Conservation (phyloP, 2,888 invertebrate genomes). For the Euzetes globulus region DNA sequence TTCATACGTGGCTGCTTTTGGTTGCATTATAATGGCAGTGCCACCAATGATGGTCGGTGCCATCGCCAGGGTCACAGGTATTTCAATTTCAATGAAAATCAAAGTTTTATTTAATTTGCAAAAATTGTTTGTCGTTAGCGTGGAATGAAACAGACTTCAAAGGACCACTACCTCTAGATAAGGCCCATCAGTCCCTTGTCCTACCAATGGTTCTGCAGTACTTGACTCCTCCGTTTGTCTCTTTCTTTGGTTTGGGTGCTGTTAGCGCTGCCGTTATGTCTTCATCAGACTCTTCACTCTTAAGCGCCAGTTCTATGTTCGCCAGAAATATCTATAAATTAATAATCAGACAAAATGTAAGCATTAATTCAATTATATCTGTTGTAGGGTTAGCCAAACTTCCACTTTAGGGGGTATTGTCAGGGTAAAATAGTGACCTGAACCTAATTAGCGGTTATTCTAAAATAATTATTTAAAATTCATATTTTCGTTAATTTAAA, state of each 20-base stretch:
- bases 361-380: slow-evolving; percentile 42
- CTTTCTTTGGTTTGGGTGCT: slow-evolving; percentile 95
- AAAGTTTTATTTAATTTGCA: neutral
- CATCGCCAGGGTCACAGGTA: slow-evolving; percentile 89
- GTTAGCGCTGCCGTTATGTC: slow-evolving; percentile 99
- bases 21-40: slow-evolving; percentile 93
- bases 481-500: too few species aligned
- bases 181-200: slow-evolving; percentile 58
- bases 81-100: slow-evolving; percentile 43
- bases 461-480: too few species aligned
- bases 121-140: slow-evolving; percentile 55
- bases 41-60: slow-evolving; percentile 95
- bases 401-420: too few species aligned
- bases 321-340: slow-evolving; percentile 96
- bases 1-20: slow-evolving; percentile 90
- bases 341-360: slow-evolving; percentile 82
- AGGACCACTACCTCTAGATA: slow-evolving; percentile 46
- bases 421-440: too few species aligned
- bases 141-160: slow-evolving; percentile 88
- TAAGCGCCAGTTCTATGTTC: slow-evolving; percentile 98
- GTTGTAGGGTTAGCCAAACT: too few species aligned
- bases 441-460: too few species aligned
- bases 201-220: slow-evolving; percentile 94
- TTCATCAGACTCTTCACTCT: slow-evolving; percentile 94
- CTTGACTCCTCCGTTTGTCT: slow-evolving; percentile 87